A percentile compares a stretch with the other conserved stretches of the same genome.
Conservation (phyloP, 2,113 vertebrate genomes). For the Psilopsiagon aymara region DNA sequence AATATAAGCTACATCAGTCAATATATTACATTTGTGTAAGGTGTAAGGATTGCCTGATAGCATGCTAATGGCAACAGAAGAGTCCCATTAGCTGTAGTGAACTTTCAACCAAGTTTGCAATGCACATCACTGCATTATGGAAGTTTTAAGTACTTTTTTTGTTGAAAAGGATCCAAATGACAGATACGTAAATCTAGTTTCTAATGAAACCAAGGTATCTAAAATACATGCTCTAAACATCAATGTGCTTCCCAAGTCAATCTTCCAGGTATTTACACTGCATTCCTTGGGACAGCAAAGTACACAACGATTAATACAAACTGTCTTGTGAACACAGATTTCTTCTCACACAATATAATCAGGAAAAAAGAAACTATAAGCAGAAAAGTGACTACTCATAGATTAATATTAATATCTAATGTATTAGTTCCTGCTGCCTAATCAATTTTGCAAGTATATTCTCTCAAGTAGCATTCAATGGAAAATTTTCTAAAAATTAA, state of each 20-base stretch:
- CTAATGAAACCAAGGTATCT: not conserved
- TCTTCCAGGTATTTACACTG: not conserved
- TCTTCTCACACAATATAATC: not conserved
- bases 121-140: not conserved
- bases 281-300: constrained; percentile 9
- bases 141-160: not conserved
- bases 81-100: not conserved
- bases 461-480: not conserved
- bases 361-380: not conserved
- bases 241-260: not conserved
- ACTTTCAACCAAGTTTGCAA: not conserved
- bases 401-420: constrained; percentile 8
- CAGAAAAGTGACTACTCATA: not conserved
- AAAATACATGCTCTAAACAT: not conserved
- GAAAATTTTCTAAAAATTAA: not conserved
- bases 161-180: not conserved
- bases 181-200: not conserved
- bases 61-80: not conserved
- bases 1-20: not conserved
- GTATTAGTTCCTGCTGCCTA: not conserved
- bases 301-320: constrained; percentile 31
- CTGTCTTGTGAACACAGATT: not conserved
- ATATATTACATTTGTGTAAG: not conserved
- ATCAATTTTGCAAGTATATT: not conserved
- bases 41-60: not conserved